Conservation (phyloP, 2,888 invertebrate genomes). For the Phortica okadai region DNA sequence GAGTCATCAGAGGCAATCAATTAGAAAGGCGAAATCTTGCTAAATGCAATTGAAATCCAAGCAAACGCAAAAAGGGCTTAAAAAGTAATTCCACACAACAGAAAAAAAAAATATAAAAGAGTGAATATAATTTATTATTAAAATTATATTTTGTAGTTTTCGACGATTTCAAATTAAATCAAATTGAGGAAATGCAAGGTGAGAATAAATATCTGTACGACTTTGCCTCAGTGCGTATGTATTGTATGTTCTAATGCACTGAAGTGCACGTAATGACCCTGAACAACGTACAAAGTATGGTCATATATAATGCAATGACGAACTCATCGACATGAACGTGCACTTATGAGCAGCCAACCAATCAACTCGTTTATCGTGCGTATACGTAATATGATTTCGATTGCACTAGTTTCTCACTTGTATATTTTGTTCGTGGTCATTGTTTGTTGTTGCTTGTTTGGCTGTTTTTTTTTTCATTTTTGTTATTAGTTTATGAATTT, state of each 20-base stretch:
- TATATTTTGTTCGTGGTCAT: background rate
- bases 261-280: background rate
- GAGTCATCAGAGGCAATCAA: constrained; percentile 56
- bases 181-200: background rate
- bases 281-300: background rate
- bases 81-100: constrained; percentile 61
- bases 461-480: background rate
- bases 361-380: background rate
- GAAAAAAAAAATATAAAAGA: constrained; percentile 39
- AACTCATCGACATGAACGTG: background rate
- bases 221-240: background rate
- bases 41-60: constrained; percentile 68
- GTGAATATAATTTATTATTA: constrained; percentile 27
- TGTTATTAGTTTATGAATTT: constrained; percentile 63
- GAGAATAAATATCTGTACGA: background rate
- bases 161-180: background rate
- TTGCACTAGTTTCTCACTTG: background rate
- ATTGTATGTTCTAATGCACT: constrained; percentile 1
- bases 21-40: constrained; percentile 65
- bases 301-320: constrained; percentile 11
- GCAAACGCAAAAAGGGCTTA: constrained; percentile 62
- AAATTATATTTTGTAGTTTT: background rate
- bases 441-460: constrained; percentile 1
- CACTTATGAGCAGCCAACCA: background rate
- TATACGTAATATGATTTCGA: constrained; percentile 16